These are phyloP conservation scores for Drosophila robusta DNA, from an alignment of 2,888 invertebrate species.

Conservation along the genomic window DNA sequence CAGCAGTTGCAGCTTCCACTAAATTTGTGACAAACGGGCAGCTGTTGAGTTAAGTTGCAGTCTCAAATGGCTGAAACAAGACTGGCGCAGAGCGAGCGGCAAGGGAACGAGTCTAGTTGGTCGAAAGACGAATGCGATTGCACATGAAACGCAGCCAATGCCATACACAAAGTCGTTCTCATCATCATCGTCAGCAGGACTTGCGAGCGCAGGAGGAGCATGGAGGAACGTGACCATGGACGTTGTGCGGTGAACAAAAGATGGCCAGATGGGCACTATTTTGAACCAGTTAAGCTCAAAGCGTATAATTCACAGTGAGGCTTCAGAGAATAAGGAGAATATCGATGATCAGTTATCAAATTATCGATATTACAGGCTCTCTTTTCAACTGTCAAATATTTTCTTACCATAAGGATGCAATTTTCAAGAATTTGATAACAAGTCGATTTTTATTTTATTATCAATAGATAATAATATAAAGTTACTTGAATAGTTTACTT, in stretches of 20 bases:
- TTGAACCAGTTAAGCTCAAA: neutral
- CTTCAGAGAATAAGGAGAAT: too few species aligned
- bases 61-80: slow-evolving; percentile 46
- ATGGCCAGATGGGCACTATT: too few species aligned
- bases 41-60: slow-evolving; percentile 61
- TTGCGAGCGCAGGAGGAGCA: neutral
- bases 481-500: too few species aligned
- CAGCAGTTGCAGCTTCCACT: slow-evolving; percentile 44
- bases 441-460: too few species aligned
- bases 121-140: slow-evolving; percentile 52
- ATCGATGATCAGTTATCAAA: too few species aligned
- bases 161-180: slow-evolving; percentile 28
- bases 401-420: too few species aligned
- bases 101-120: neutral
- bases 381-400: too few species aligned
- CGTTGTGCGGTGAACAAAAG: neutral
- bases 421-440: too few species aligned
- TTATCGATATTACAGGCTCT: too few species aligned
- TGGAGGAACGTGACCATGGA: neutral
- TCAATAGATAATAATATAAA: too few species aligned
- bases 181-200: slow-evolving; percentile 29
- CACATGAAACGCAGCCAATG: slow-evolving; percentile 65
- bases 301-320: too few species aligned
- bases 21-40: slow-evolving; percentile 72
- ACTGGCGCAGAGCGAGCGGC: neutral